phyloP scores from a whole-genome alignment of 2,888 invertebrate genomes.

The Ypsolopha sequella region DNA sequence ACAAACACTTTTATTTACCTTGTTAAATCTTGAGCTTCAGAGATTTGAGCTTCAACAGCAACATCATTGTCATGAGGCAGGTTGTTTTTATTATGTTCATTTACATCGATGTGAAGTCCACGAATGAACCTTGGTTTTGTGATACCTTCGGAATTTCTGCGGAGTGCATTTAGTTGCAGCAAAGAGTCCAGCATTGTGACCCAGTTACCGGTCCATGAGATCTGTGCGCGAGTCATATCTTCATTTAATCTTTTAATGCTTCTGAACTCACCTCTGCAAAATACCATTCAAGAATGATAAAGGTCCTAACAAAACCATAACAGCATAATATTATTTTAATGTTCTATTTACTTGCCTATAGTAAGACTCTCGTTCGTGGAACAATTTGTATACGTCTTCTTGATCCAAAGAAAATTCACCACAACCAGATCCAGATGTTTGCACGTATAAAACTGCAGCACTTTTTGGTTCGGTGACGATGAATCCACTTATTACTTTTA shows the following conservation, averaged over 20 bases:
- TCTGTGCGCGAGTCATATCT: constrained; percentile 29
- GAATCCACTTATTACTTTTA: constrained; percentile 1
- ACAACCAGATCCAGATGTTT: background rate
- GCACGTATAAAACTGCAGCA: background rate
- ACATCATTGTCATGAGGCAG: constrained; percentile 7
- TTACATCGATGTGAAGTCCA: constrained; percentile 24
- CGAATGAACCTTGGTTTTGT: constrained; percentile 68
- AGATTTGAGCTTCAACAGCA: constrained; percentile 7
- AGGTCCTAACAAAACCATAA: background rate
- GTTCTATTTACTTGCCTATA: background rate
- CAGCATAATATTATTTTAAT: background rate
- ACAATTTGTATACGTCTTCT: constrained; percentile 4
- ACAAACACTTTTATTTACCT: constrained; percentile 17
- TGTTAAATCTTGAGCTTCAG: constrained; percentile 15
- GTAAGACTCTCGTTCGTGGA: constrained; percentile 1
- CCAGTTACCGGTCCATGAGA: constrained; percentile 82
- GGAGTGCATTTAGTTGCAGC: constrained; percentile 81
- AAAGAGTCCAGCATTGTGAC: constrained; percentile 84
- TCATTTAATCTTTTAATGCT: constrained; percentile 24
- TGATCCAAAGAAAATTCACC: background rate
- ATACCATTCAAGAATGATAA: background rate
- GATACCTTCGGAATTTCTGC: constrained; percentile 68
- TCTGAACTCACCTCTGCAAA: constrained; percentile 28
- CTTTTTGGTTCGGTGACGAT: background rate
- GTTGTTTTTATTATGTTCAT: constrained; percentile 10